These are phyloP conservation scores for Athene noctua DNA, from an alignment of 2,113 vertebrate species.

Conservation along the genomic window DNA sequence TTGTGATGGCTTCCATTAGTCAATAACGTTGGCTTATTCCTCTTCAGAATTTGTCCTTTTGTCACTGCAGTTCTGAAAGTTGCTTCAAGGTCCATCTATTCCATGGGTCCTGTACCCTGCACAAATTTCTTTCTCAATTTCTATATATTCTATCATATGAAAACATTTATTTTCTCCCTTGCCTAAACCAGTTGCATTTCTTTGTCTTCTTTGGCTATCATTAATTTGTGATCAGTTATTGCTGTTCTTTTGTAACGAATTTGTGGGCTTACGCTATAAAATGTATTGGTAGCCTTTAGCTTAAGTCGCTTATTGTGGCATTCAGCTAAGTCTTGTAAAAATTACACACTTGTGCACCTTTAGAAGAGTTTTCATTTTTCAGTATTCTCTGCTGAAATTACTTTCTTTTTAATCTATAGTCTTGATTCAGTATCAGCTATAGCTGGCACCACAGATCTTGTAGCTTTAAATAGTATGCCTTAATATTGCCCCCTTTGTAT, in stretches of 20 bases:
- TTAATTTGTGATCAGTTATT: not conserved
- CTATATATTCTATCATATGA: not conserved
- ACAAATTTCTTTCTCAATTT: not conserved
- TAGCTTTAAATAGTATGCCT: conserved; percentile 67
- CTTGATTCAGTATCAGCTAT: not conserved
- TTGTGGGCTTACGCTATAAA: not conserved
- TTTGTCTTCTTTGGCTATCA: not conserved
- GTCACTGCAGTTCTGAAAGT: not conserved
- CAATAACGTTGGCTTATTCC: not conserved
- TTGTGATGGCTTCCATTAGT: not conserved
- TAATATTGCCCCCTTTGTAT: conserved; percentile 64
- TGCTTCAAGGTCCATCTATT: not conserved
- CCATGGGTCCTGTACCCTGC: not conserved
- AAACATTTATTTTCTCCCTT: not conserved
- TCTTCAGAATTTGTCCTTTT: not conserved
- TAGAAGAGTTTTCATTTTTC: conserved; percentile 13
- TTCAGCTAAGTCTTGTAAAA: not conserved
- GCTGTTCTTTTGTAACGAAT: not conserved
- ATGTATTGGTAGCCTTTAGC: not conserved
- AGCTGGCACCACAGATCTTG: conserved; percentile 19
- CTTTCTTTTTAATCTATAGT: not conserved
- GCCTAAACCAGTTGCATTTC: not conserved
- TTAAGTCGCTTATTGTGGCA: not conserved
- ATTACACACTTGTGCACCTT: not conserved
- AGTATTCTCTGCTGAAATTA: conserved; percentile 32